Percentiles rank a stretch among this genome's conserved stretches.
Conservation (phyloP, 2,113 vertebrate species). For the Tachuris rubrigastra region DNA sequence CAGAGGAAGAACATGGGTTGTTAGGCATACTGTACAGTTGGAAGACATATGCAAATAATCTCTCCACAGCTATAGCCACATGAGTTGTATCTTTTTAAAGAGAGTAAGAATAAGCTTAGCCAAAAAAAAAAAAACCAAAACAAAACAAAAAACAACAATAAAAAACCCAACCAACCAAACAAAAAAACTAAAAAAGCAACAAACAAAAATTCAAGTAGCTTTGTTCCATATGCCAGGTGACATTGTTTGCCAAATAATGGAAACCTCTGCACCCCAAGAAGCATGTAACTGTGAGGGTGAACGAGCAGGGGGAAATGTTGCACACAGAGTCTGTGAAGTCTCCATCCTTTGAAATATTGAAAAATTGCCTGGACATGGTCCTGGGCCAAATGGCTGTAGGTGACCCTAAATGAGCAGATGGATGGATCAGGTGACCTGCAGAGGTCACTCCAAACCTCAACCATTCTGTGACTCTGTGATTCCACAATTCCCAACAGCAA, state of each 20-base stretch:
- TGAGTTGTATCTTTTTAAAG: background rate
- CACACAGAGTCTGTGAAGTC: background rate
- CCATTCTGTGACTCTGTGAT: background rate
- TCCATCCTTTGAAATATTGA: background rate
- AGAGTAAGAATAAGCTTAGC: background rate
- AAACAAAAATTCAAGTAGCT: background rate
- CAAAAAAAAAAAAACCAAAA: background rate
- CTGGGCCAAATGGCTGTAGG: background rate
- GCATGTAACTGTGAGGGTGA: fast-evolving
- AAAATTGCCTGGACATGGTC: background rate
- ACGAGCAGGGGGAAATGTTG: background rate
- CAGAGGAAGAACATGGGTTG: background rate
- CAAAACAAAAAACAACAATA: too few relatives aligned
- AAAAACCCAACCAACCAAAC: too few relatives aligned
- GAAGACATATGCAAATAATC: background rate
- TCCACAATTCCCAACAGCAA: background rate
- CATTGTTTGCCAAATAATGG: background rate
- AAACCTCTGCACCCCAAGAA: background rate
- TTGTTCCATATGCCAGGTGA: background rate
- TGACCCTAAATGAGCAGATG: background rate
- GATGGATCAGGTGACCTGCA: background rate
- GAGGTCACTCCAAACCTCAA: background rate
- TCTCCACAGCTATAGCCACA: background rate
- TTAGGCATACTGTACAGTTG: background rate
- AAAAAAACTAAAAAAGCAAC: background rate